Evolutionary conservation across 2,113 vertebrate species (phyloP), one percentile per base, ranked within the genome.

Genomic region (Ginglymostoma cirratum): DNA sequence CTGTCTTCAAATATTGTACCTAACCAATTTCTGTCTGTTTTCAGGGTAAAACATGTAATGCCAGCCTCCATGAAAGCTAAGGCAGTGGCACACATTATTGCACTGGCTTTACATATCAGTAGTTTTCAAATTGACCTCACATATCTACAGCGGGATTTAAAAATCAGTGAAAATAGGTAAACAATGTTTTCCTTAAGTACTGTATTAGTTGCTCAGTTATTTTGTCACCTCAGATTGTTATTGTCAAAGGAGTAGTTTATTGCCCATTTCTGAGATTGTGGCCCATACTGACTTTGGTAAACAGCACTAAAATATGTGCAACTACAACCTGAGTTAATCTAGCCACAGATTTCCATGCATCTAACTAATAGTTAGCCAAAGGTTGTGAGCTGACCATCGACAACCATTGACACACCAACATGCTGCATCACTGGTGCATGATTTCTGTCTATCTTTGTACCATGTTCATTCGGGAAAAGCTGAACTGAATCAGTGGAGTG

Each of bases 1-100:
- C 0, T 23, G 61, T 19, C 5, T 42, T 95, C 69, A 76, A 70
- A 76, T 4, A 45, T n/a, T 94, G 67, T 45, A 69, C 70, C 10
- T 95, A 95, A 95, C 27, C 21, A 70, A 95, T 45, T 65, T 21
- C 65, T 96, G 48, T 70, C 10, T 5, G 94, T 24, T 15, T 96
- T 10, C 96, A 98, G 98, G 23, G 72, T 98, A 80, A 97, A 97
- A 96, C 98, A 98, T 89, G 96, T 98, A 5, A 95, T 98, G 96
- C 98, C 98, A 1, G 96, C 97, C 0, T 98, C 98, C 4, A 98
- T 98, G 98, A 98, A 97, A 96, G 97, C 97, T 12, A 98, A 98
- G 97, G 98, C 98, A 86, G 89, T 97, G 0, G 97, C 98, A 0
- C 97, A 98, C 0, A 97, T 96, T 27, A 96, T 98, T 0, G 96